phyloP scores from a whole-genome alignment of 1,140 invertebrate species.

The Akabosia matsudoensis region DNA sequence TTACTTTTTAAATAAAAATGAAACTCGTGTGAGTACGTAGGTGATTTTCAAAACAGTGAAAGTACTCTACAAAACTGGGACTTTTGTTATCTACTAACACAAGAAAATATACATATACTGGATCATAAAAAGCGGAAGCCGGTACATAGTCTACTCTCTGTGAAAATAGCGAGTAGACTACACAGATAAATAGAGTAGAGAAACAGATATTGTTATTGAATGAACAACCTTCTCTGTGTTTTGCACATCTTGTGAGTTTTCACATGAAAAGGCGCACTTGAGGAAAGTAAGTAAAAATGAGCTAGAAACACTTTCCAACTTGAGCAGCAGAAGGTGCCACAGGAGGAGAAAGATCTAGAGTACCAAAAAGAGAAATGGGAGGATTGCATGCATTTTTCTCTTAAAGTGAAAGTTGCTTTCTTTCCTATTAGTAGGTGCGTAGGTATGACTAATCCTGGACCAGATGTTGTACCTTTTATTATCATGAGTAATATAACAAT shows the following conservation, averaged over 20 bases:
- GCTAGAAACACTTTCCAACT: not conserved
- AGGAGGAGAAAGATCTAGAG: not conserved
- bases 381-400: not conserved
- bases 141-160: too few relatives aligned
- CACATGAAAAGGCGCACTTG: slow-evolving; percentile 12
- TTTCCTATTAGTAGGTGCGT: not conserved
- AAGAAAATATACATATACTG: too few relatives aligned
- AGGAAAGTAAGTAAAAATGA: not conserved
- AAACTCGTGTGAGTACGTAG: too few relatives aligned
- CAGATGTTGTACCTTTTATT: too few relatives aligned
- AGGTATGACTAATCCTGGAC: too few relatives aligned
- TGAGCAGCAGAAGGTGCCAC: slow-evolving; percentile 6
- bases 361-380: not conserved
- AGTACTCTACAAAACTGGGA: too few relatives aligned
- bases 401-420: not conserved
- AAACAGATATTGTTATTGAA: not conserved
- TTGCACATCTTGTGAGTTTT: not conserved
- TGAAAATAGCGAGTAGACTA: too few relatives aligned
- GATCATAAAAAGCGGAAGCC: too few relatives aligned
- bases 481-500: too few relatives aligned
- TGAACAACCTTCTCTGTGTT: not conserved
- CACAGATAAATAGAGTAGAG: not conserved
- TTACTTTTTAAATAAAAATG: not conserved
- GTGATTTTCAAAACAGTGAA: too few relatives aligned
- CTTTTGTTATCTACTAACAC: too few relatives aligned